Evolutionary conservation across 2,113 vertebrate species (phyloP), one percentile per base, ranked within the genome.

Genomic region (Atherinomorus stipes): DNA sequence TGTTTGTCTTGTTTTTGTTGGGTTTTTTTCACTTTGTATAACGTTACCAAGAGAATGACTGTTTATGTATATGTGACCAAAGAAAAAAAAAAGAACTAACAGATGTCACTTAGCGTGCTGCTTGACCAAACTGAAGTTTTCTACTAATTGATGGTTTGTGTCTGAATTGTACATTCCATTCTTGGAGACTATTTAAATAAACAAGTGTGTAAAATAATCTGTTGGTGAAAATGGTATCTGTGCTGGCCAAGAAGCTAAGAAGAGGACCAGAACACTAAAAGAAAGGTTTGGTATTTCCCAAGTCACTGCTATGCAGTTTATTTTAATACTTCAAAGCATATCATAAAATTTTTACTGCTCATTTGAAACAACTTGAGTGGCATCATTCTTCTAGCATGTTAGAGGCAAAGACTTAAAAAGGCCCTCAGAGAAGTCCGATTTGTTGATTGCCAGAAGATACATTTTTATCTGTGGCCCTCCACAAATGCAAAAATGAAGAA

Each of bases 171-270:
- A 82, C 85, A 87, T 91, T 90, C 73, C 76, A 81, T 83, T 75
- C 60, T 83, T 86, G 74, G 68, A 88, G 78, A 78, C 74, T 88
- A 89, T 93, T 93, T 92, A 85, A 92, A 90, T 91, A 93, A 92
- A 92, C 21, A 78, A 77, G 81, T 73, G 76, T 90, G 83, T 80
- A 54, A 80, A 85, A 82, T 42, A 21, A 47, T 50, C 7, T 52
- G 2, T 50, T 13, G 6, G 11, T 47, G 37, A 50, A 7, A 60
- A 47, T 8, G 6, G 7, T 37, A 11, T 71, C 18, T 59, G 34
- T 4, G 59, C 59, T 58, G 11, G 23, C n/a, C 11, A 26, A 22
- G 37, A 71, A 37, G 11, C 49, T 1, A 4, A 67, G 56, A 28
- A 51, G 42, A 65, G 40, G 9, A 22, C 18, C 42, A 44, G 11